Evolutionary conservation across 2,113 vertebrate genomes (phyloP).

Genomic region (Percina caprodes): DNA sequence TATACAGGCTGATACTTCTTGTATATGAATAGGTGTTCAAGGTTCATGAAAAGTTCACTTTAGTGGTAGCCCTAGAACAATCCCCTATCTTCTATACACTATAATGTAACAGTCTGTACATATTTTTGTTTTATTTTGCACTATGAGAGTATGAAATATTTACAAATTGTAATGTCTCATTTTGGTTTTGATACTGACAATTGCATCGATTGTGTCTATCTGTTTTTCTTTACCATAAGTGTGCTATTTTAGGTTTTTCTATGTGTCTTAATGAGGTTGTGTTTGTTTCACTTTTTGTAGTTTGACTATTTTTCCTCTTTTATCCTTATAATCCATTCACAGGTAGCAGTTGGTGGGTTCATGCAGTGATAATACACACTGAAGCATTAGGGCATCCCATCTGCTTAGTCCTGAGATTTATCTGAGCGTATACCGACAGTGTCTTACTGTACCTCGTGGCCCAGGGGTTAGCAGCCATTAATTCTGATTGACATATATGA

Average conservation of each 20-base stretch:
- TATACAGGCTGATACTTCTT: neutral
- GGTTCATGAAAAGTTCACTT: neutral
- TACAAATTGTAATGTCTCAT: no score
- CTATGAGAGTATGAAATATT: no score
- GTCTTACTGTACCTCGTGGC: conserved; percentile 49
- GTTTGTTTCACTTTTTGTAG: neutral
- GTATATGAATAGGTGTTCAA: neutral
- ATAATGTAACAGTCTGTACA: neutral
- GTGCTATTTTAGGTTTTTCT: neutral
- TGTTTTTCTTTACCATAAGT: neutral
- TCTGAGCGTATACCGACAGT: conserved; percentile 50
- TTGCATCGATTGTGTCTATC: neutral
- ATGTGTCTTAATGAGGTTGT: neutral
- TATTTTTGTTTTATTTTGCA: neutral
- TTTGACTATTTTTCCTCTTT: neutral
- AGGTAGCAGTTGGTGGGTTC: neutral
- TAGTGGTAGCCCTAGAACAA: neutral
- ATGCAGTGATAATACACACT: neutral
- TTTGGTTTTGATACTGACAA: no score
- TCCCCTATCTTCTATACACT: neutral
- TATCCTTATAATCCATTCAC: neutral
- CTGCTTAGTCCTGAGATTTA: conserved; percentile 62
- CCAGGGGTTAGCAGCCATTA: conserved; percentile 52
- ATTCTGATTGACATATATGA: conserved; percentile 69
- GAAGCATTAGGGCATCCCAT: conserved; percentile 28